Evolutionary conservation across 2,113 vertebrate species (phyloP).

Genomic region (Vulpes lagopus): DNA sequence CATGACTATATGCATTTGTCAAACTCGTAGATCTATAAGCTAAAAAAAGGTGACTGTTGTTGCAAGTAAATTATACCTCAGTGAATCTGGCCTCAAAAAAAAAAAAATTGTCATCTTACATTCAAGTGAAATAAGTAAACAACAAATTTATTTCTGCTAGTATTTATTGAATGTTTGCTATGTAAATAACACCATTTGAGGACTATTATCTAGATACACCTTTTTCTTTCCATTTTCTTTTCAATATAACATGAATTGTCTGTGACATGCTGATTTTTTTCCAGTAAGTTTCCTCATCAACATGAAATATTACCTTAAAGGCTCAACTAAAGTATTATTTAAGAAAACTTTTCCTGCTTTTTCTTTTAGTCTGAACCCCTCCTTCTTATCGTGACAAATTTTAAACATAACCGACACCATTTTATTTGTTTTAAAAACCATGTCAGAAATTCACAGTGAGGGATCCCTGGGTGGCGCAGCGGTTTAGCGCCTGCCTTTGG

Average conservation of each 20-base stretch:
- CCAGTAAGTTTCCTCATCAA: background rate
- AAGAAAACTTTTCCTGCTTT: background rate
- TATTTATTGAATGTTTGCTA: background rate
- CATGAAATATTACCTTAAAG: background rate
- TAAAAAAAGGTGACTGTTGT: background rate
- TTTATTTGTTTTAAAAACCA: slow-evolving; percentile 33
- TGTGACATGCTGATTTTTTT: background rate
- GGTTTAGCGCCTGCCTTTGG: too few species aligned
- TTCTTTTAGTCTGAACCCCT: background rate
- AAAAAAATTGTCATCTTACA: background rate
- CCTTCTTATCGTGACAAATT: background rate
- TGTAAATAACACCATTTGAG: background rate
- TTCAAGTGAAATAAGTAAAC: slow-evolving; percentile 4
- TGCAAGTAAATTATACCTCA: background rate
- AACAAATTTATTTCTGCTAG: background rate
- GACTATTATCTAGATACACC: background rate
- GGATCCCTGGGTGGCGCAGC: too few species aligned
- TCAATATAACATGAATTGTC: background rate
- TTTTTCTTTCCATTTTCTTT: background rate
- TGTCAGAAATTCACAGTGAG: background rate
- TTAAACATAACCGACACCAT: background rate
- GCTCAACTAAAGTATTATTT: background rate
- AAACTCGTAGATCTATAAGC: background rate
- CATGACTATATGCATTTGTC: background rate
- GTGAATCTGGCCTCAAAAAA: background rate